Evolutionary conservation across 2,888 invertebrate species (phyloP), one percentile per base, ranked within the genome.

Genomic region (Alviniconcha strummeri): DNA sequence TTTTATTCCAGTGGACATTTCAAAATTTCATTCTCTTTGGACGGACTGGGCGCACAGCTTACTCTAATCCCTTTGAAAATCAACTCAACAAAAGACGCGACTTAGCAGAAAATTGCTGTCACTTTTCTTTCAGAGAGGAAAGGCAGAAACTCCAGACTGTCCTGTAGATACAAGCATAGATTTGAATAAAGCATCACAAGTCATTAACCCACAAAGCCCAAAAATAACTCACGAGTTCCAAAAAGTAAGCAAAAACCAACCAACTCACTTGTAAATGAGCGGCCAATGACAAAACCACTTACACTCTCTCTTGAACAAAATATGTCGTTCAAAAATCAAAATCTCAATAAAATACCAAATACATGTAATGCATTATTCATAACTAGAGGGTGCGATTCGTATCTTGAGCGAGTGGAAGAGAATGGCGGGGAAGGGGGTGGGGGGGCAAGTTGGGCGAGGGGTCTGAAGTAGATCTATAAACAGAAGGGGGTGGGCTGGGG

Each of bases 91-190:
- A 36, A 36, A 36, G 36, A 36, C 36, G 36, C 36, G 36, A 3
- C 36, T 36, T 19, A 55, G 17, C 56, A 77, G 57, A 54, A 77
- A 55, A 19, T 77, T 77, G 76, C 57, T 77, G 76, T 57, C 76
- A 77, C 57, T 19, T 77, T 9, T 77, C 57, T 77, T 57, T 55
- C 19, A 36, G 6, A 56, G 9, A 19, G 57, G n/a, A 77, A 19
- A 77, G 19, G 76, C 76, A 57, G 57, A 77, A 57, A 77, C n/a
- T 19, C 57, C 76, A 77, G 76, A 57, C 76, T 77, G 76, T 57
- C 76, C 76, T 77, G 76, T 77, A 77, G 76, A 77, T 57, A 57
- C 57, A 77, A 77, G 17, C 19, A 77, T 9, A 15, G 17, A 55
- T 57, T 57, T 77, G 57, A 77, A 57, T 36, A 77, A 57, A 8